Conservation (phyloP, 2,797 vertebrate genomes). For the Holocentrus rufus region DNA sequence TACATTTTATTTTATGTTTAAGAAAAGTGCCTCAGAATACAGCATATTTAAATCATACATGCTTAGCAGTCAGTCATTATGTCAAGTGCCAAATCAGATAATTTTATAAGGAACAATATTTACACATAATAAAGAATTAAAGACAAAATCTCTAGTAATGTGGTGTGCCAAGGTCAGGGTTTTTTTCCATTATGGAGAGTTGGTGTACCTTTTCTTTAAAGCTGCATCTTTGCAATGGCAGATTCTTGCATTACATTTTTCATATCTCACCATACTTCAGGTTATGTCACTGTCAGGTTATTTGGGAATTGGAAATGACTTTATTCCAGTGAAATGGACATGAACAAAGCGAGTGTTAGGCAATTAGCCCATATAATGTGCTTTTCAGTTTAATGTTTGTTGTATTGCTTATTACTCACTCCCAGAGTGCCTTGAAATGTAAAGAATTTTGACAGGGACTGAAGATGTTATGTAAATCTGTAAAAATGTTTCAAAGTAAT, state of each 20-base stretch:
- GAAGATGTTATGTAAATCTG: neutral
- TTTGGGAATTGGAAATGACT: neutral
- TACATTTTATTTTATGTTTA: neutral
- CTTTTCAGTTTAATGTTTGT: neutral
- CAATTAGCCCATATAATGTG: neutral
- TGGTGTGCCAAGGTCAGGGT: too few species aligned
- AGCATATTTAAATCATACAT: too few species aligned
- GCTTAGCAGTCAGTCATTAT: too few species aligned
- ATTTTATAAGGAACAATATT: too few species aligned
- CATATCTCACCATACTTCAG: too few species aligned
- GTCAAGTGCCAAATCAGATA: too few species aligned
- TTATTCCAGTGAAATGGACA: conserved; percentile 26
- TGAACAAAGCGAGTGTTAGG: conserved; percentile 5
- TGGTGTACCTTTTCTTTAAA: neutral
- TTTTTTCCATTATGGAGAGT: neutral
- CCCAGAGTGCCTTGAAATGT: conserved; percentile 4
- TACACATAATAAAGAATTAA: too few species aligned
- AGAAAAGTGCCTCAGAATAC: too few species aligned
- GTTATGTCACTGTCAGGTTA: too few species aligned
- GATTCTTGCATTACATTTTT: too few species aligned
- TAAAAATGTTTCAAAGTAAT: neutral
- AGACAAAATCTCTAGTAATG: too few species aligned
- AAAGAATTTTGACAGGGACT: neutral
- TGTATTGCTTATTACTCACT: neutral
- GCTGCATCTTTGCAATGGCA: neutral